A percentile compares a stretch with the other conserved stretches of the same genome.
Conservation (phyloP, 2,797 vertebrate species). For the Phoebastria nigripes region DNA sequence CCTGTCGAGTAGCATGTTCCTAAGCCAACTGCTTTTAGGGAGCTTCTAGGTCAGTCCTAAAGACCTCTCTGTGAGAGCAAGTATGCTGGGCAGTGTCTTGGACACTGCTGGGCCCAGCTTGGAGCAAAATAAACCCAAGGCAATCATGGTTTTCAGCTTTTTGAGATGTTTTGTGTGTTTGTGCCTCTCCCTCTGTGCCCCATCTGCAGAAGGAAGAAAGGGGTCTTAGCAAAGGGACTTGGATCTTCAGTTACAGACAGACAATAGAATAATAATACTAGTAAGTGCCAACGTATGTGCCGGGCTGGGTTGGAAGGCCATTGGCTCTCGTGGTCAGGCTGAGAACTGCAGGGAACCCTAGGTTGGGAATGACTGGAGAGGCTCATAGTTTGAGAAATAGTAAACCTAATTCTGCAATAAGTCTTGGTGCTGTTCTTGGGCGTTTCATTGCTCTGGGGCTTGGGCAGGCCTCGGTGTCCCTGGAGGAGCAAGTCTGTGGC, state of each 20-base stretch:
- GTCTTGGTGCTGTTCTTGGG: background rate
- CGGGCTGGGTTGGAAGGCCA: background rate
- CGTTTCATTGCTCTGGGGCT: background rate
- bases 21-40: background rate
- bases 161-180: background rate
- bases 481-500: background rate
- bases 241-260: background rate
- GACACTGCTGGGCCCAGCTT: background rate
- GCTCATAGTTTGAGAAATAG: background rate
- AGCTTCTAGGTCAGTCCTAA: background rate
- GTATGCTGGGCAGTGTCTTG: background rate
- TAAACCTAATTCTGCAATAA: background rate
- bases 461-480: background rate
- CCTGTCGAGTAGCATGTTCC: background rate
- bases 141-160: background rate
- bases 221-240: background rate
- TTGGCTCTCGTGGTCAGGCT: background rate
- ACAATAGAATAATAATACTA: rapidly evolving
- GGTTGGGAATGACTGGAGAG: background rate
- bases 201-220: background rate
- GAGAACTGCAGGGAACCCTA: background rate
- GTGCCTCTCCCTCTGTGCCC: background rate
- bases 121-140: background rate
- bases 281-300: rapidly evolving
- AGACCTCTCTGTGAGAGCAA: background rate